Conservation (phyloP, 2,113 vertebrate genomes). For the Falcunculus frontatus region DNA sequence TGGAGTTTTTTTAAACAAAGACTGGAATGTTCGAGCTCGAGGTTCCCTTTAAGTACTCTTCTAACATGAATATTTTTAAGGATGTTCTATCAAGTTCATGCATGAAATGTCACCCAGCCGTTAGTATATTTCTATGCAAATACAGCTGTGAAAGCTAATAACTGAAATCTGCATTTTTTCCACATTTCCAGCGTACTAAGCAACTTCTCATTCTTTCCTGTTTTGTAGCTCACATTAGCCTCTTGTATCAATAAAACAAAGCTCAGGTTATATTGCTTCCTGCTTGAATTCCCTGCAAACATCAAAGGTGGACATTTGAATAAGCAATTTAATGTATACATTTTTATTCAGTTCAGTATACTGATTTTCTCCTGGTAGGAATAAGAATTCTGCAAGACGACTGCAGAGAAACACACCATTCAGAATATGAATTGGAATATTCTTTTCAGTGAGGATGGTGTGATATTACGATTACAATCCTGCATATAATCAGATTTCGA, state of each 20-base stretch:
- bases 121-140: conserved; percentile 62
- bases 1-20: neutral
- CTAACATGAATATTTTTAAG: conserved; percentile 45
- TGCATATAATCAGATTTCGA: conserved; percentile 75
- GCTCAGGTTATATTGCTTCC: conserved; percentile 63
- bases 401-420: conserved; percentile 73
- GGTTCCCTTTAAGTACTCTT: conserved; percentile 32
- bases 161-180: conserved; percentile 57
- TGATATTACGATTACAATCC: conserved; percentile 75
- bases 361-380: conserved; percentile 71
- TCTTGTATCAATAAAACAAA: conserved; percentile 72
- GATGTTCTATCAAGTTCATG: conserved; percentile 25
- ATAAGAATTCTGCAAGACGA: conserved; percentile 70
- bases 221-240: conserved; percentile 5
- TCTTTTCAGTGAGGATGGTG: conserved; percentile 63
- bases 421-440: conserved; percentile 75
- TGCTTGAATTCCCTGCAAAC: conserved; percentile 74
- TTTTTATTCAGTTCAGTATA: conserved; percentile 77
- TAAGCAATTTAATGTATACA: conserved; percentile 78
- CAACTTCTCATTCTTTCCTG: conserved; percentile 11
- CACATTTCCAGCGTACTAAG: conserved; percentile 31
- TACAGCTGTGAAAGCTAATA: conserved; percentile 55
- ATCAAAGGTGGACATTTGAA: conserved; percentile 75
- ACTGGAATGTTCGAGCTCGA: neutral
- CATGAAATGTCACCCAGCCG: conserved; percentile 38